Percentiles rank a stretch among this genome's conserved stretches.
Evolutionary conservation across 2,797 vertebrate species (phyloP).

Genomic region (Enteromius unitaeniatus): DNA sequence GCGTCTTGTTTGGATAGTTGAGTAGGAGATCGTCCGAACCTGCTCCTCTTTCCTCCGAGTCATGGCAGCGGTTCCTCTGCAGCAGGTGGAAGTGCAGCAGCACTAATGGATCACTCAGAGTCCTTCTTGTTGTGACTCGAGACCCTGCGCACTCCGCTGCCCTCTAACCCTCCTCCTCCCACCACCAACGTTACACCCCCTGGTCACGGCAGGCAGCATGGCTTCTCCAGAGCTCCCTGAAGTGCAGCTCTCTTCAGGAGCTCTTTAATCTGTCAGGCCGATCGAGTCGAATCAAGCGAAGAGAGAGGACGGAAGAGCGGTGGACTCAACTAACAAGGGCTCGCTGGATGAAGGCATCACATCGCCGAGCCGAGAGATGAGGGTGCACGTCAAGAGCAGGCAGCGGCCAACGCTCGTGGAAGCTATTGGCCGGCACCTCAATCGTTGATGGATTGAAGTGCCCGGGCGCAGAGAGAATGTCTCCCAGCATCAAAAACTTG

Average conservation of each 20-base stretch:
- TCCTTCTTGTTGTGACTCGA: slow-evolving; percentile 37
- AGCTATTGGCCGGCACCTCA: slow-evolving; percentile 72
- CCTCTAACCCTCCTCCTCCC: slow-evolving; percentile 47
- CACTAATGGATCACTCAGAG: slow-evolving; percentile 36
- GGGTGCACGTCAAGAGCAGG: slow-evolving; percentile 70
- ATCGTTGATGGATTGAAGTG: slow-evolving; percentile 72
- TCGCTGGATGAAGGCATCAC: slow-evolving; percentile 48
- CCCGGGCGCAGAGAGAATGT: slow-evolving; percentile 76
- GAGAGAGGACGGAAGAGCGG: slow-evolving; percentile 13
- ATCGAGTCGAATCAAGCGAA: slow-evolving; percentile 22
- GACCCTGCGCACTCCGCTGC: slow-evolving; percentile 26
- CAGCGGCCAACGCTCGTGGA: slow-evolving; percentile 65
- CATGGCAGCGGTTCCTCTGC: slow-evolving; percentile 46
- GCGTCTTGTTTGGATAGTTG: slow-evolving; percentile 52
- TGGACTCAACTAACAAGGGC: slow-evolving; percentile 57
- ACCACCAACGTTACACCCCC: slow-evolving; percentile 14
- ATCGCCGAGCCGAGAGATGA: slow-evolving; percentile 66
- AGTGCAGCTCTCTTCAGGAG: slow-evolving; percentile 41
- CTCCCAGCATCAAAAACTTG: slow-evolving; percentile 83
- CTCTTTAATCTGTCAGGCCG: slow-evolving; percentile 43
- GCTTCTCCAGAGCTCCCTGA: slow-evolving; percentile 52
- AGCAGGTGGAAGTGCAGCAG: slow-evolving; percentile 44
- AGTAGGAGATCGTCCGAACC: slow-evolving; percentile 34
- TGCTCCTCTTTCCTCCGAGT: slow-evolving; percentile 30
- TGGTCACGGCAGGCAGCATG: slow-evolving; percentile 58